These are phyloP conservation scores for Lathronympha strigana DNA, from an alignment of 2,888 invertebrate genomes.

Conservation along the genomic window DNA sequence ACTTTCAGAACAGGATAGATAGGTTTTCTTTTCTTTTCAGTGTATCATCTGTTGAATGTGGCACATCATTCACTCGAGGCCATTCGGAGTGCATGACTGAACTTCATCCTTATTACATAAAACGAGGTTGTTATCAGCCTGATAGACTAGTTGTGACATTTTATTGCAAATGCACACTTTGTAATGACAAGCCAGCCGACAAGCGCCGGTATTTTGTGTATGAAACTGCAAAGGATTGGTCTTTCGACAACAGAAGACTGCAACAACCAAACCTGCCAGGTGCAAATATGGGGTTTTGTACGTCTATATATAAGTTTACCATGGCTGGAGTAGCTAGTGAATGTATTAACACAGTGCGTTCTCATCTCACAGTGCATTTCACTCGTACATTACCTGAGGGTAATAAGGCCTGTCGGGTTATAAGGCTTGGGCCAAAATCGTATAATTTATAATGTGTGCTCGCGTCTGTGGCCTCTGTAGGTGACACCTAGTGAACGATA, in stretches of 20 bases:
- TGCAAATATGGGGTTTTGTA: too few species aligned
- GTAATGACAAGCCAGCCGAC: conserved; percentile 67
- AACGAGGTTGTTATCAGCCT: conserved; percentile 64
- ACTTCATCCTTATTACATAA: conserved; percentile 64
- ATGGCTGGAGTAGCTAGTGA: too few species aligned
- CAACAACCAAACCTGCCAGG: conserved; percentile 44
- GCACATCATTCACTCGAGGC: conserved; percentile 28
- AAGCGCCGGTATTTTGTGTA: conserved; percentile 62
- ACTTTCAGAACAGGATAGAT: too few species aligned
- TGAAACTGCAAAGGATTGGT: conserved; percentile 62
- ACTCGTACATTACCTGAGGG: too few species aligned
- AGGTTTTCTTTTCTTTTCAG: conserved; percentile 49
- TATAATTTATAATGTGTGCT: too few species aligned
- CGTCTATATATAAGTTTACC: too few species aligned
- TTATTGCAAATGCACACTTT: conserved; percentile 71
- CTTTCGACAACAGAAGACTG: conserved; percentile 64
- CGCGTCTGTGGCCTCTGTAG: too few species aligned
- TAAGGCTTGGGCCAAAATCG: too few species aligned
- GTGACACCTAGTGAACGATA: too few species aligned
- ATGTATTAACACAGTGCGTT: too few species aligned
- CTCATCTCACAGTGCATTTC: too few species aligned
- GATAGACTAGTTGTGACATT: conserved; percentile 63
- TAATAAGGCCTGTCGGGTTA: too few species aligned
- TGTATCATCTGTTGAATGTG: conserved; percentile 51
- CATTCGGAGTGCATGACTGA: conserved; percentile 59